Base-by-base conservation (phyloP, 2,797 vertebrate genomes). In the Tauraco hartlaubi region DNA sequence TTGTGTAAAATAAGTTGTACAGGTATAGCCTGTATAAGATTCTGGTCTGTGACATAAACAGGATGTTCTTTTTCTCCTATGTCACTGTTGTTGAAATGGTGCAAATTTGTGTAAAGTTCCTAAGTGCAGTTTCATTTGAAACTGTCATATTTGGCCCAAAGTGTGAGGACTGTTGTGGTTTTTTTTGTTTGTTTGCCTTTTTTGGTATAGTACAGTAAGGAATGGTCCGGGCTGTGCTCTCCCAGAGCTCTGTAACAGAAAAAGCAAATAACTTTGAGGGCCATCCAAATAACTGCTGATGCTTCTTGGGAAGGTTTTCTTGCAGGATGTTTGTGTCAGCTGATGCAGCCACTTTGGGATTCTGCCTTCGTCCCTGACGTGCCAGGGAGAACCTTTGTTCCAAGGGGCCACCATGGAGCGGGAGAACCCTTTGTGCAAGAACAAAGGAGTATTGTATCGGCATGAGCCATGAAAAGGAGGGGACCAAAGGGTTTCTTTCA, bases 371-470 rank as follows among this genome's bases (percentile, higher is more conserved):
- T 84, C 82, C 63, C 82, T 31, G 69, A 29, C 1, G 11, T 88
- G 85, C 55, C 67, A 63, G 76, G 85, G 82, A 67, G 63, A 91
- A 85, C 63, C 54, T 92, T 94, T 96, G 82, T 95, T 93, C 35
- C 21, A 1, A 18, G 95, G 67, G 92, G 89, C 82, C 81, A 20
- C 68, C 9, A 7, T 11, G 54, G 55, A 72, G 33, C 35, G 37
- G 64, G 61, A 82, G 88, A 90, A 64, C 63, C 64, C 88, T 95
- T 93, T 90, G 74, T 82, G 83, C 55, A 15, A 18, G 83, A 80
- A 95, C 91, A 97, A 94, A 95, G 82, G 51, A 7, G 75, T 43
- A 88, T 94, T 93, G 74, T 95, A 11, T 75, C 4, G 37, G 58
- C 37, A 11, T 43, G 48, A 78, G 74, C 68, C 11, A 2, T 18